Base-by-base conservation (phyloP, 1,140 invertebrate genomes). In the Nylanderia fulva region DNA sequence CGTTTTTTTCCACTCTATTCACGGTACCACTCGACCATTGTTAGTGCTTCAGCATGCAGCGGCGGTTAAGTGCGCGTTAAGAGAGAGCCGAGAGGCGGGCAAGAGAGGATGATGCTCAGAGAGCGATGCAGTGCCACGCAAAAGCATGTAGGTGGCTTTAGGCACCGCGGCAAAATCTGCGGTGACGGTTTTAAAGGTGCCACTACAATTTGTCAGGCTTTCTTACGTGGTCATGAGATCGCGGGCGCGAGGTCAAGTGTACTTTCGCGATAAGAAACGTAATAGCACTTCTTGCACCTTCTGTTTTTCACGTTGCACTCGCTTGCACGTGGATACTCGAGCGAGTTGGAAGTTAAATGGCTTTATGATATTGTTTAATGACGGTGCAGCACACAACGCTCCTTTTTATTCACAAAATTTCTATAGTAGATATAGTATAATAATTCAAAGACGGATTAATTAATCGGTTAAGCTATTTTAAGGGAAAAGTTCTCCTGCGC, bases 121-220 rank as follows among this genome's bases (percentile, higher is more conserved):
- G 15, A 54, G 61, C 13, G 29, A 68, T 54, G 63, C 29, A 18
- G 42, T 79, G 15, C n/a, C 61, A 15, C 15, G 63, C 63, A 54
- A 79, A 79, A 79, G 76, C 24, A n/a, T n/a, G n/a, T n/a, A 76
- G 24, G 63, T 79, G 45, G 21, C 33, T 79, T 79, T 76, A 27
- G 45, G 42, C 61, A 15, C 9, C 18, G 61, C 29, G 45, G 11
- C 21, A 68, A 69, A 79, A 79, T 79, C 63, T 79, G 45, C 33
- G 63, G 29, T 21, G 66, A 58, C 24, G 68, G 21, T 58, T 83
- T 74, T 75, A 71, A 48, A 61, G n/a, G 54, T n/a, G 58, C 21
- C 54, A 39, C 63, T 18, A 39, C 68, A 76, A 88, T 88, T 85
- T 84, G 82, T 88, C 83, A 80, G 74, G 82, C 71, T 88, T 80